Base-by-base conservation (phyloP, 2,888 invertebrate species). In the Cerceris ruficornis region DNA sequence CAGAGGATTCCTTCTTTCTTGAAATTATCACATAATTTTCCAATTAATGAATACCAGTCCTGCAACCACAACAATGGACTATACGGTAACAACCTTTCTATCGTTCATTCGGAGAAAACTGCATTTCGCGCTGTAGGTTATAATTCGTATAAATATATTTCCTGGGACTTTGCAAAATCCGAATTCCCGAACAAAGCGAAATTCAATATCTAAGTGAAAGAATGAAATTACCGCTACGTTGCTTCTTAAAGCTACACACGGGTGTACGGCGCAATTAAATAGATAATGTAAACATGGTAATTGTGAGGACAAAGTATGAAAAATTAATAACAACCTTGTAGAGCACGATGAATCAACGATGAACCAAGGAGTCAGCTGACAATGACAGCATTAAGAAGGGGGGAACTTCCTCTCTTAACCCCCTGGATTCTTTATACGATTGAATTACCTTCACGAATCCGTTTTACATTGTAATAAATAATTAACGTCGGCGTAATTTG, bases 11-110 rank as follows among this genome's bases (percentile, higher is more conserved):
- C 43, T 69, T 54, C 4, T 28, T 28, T 28, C 28, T 61, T 42
- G 57, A 55, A 28, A 69, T 66, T 78, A 82, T 90, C 87, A 90
- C 87, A 87, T 88, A 86, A 72, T 84, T 84, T 76, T 67, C 62
- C n/a, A 42, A 8, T 50, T 46, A 9, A 6, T 42, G 50, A 41
- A 11, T n/a, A 28, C 52, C 14, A 43, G 14, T 17, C 54, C 76
- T 66, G 42, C 7, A 73, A 58, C 2, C 13, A 55, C 9, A 28
- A 46, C 11, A 28, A 28, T 28, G 4, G 2, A 28, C 1, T 28
- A 28, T 4, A n/a, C 7, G 2, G 2, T 13, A n/a, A 8, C 46
- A 46, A 6, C 5, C 46, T 8, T 46, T 46, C 6, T 46, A 46
- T 46, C 11, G 8, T 11, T 11, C 46, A 11, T 11, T 46, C 8